Evolutionary conservation across 1,140 invertebrate species (phyloP).

Genomic region (Halictus rubicundus): DNA sequence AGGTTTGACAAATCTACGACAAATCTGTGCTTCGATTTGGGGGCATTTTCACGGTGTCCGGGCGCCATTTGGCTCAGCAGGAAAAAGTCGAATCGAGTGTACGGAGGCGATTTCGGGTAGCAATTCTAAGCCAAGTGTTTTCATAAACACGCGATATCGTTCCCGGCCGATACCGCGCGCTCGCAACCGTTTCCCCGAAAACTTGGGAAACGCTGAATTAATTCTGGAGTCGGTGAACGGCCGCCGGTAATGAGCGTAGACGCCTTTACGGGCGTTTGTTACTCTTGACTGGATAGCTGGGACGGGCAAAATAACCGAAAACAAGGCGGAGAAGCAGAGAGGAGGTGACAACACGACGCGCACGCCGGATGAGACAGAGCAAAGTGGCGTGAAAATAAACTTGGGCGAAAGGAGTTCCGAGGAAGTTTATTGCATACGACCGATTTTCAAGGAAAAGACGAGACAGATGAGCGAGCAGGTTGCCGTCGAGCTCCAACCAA

Average conservation of each 20-base stretch:
- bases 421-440: constrained; percentile 46
- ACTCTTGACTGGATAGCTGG: constrained; percentile 24
- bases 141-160: not conserved
- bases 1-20: no score
- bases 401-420: constrained; percentile 1
- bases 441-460: constrained; percentile 25
- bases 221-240: constrained; percentile 17
- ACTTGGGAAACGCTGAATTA: constrained; percentile 24
- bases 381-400: constrained; percentile 52
- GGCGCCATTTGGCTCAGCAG: no score
- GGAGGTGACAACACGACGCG: constrained; percentile 34
- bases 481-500: not conserved
- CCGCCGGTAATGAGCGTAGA: constrained; percentile 16
- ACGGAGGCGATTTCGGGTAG: not conserved
- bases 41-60: no score
- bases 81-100: no score
- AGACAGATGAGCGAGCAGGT: constrained; percentile 12
- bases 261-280: constrained; percentile 29
- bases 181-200: not conserved
- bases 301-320: constrained; percentile 36
- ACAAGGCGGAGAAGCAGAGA: constrained; percentile 27
- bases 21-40: no score
- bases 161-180: not conserved
- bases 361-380: constrained; percentile 18
- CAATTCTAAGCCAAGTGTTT: not conserved